These are phyloP conservation scores for Mythimna albipuncta DNA, from an alignment of 2,888 invertebrate genomes.

Conservation along the genomic window DNA sequence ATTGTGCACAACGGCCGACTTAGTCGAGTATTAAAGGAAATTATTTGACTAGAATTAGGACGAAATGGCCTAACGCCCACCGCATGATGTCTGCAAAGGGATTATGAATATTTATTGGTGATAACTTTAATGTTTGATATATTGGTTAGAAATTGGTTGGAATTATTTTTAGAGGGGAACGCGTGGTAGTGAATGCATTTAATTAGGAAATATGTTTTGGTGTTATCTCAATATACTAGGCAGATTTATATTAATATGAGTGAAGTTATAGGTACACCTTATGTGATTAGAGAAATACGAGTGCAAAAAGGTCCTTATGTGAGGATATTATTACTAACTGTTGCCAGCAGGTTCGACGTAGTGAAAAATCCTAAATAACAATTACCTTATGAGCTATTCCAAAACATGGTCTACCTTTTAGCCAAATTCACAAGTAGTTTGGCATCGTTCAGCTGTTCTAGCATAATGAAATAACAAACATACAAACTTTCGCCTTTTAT, in stretches of 20 bases:
- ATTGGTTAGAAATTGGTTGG: conserved; percentile 53
- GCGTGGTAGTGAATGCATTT: conserved; percentile 42
- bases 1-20: conserved; percentile 85
- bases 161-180: conserved; percentile 42
- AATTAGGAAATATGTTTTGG: conserved; percentile 29
- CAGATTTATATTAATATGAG: not conserved
- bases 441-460: no score
- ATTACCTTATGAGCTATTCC: no score
- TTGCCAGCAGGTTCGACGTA: no score
- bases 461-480: no score
- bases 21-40: conserved; percentile 81
- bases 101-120: conserved; percentile 68
- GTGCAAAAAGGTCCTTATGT: no score
- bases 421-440: no score
- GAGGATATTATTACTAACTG: no score
- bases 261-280: not conserved
- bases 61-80: conserved; percentile 74
- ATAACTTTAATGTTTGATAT: conserved; percentile 66
- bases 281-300: not conserved
- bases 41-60: conserved; percentile 78
- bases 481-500: no score
- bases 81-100: conserved; percentile 62
- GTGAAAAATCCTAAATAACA: no score
- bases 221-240: not conserved
- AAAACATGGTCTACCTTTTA: no score